phyloP scores from a whole-genome alignment of 2,888 invertebrate genomes.

The Sinhomidia bicolor region DNA sequence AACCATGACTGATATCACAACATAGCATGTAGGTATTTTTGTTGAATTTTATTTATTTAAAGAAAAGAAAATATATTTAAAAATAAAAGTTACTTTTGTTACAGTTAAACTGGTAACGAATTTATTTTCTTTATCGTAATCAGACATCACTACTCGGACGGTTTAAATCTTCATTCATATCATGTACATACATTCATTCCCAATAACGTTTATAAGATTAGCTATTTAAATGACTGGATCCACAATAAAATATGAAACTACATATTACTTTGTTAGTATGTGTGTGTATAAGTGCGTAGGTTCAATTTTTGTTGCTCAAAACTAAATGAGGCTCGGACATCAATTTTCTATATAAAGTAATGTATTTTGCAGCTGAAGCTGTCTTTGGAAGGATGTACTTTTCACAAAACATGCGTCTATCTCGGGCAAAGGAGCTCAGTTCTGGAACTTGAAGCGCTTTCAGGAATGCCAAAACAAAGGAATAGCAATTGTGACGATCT shows the following conservation, averaged over 20 bases:
- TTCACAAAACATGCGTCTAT: slow-evolving; percentile 88
- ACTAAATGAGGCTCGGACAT: slow-evolving; percentile 78
- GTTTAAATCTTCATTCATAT: background rate
- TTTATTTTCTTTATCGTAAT: slow-evolving; percentile 12
- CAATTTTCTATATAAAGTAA: slow-evolving; percentile 90
- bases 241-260: background rate
- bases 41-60: background rate
- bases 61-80: background rate
- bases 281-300: background rate
- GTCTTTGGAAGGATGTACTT: slow-evolving; percentile 91
- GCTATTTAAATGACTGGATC: slow-evolving; percentile 13
- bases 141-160: background rate
- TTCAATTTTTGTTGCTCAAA: slow-evolving; percentile 59
- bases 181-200: background rate
- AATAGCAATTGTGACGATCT: slow-evolving; percentile 91
- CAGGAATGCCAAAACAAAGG: slow-evolving; percentile 91
- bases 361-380: slow-evolving; percentile 92
- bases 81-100: background rate
- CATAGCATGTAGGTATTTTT: background rate
- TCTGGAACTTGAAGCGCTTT: slow-evolving; percentile 87
- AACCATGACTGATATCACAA: background rate
- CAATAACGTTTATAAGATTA: background rate
- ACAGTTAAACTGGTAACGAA: slow-evolving; percentile 15
- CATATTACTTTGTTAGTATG: background rate
- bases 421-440: slow-evolving; percentile 87